Percentiles rank a stretch among this genome's conserved stretches.
Conservation (phyloP, 2,797 vertebrate genomes). For the Argentina silus region DNA sequence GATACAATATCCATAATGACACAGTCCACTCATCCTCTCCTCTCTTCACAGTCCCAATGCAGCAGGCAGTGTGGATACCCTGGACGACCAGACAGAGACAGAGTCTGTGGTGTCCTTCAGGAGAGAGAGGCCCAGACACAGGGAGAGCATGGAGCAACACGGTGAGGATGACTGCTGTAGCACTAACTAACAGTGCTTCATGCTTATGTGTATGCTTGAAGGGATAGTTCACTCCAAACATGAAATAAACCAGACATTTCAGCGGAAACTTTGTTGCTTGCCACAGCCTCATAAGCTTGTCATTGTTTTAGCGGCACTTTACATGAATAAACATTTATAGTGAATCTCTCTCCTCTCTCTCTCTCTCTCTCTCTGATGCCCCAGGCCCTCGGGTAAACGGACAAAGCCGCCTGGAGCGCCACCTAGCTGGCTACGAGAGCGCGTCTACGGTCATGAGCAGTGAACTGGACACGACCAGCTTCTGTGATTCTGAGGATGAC, state of each 20-base stretch:
- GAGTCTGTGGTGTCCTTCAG: slow-evolving; percentile 90
- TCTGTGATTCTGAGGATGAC: slow-evolving; percentile 87
- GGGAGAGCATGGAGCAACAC: slow-evolving; percentile 84
- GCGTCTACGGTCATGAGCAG: slow-evolving; percentile 92
- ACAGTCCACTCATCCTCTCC: background rate
- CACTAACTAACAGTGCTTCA: no score
- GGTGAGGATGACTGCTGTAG: slow-evolving; percentile 61
- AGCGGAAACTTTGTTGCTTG: no score
- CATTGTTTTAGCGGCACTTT: background rate
- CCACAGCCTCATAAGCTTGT: no score
- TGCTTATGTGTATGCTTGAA: no score
- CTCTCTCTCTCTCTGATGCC: background rate
- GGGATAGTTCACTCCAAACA: no score
- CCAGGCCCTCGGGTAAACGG: slow-evolving; percentile 84
- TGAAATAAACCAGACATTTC: no score
- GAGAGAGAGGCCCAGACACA: slow-evolving; percentile 85
- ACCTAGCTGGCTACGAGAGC: slow-evolving; percentile 90
- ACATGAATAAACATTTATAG: no score
- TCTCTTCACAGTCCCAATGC: slow-evolving; percentile 79
- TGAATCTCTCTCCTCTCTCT: background rate
- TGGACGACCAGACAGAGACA: slow-evolving; percentile 90
- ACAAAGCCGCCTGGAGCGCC: slow-evolving; percentile 85
- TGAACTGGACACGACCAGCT: slow-evolving; percentile 91
- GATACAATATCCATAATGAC: background rate
- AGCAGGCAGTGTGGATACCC: slow-evolving; percentile 86